Evolutionary conservation across 2,888 invertebrate species (phyloP), one percentile per base, ranked within the genome.

Genomic region (Micoletzkya japonica): DNA sequence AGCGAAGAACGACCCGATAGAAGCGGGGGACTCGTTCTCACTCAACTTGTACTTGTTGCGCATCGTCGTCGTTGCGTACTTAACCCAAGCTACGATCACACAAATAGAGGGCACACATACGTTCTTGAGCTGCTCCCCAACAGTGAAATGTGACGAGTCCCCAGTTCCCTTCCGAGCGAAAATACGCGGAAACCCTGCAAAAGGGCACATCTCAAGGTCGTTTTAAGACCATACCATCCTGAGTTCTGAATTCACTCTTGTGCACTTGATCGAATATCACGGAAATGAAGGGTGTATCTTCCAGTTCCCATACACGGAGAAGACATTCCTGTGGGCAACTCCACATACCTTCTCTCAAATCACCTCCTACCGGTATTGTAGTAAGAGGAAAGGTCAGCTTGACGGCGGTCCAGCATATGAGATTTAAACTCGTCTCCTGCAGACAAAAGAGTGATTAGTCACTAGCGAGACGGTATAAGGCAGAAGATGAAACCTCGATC

Each of bases 241-340:
- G 50, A 20, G 50, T n/a, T 7, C 63, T 44, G 34, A 63, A 63
- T n/a, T 63, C 63, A 32, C 63, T 36, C 24, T 50, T 37, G 24
- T 63, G 63, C 17, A 63, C 34, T 10, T 63, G 49, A 26, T 63
- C 63, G 32, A 63, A 30, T 34, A 36, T 32, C 34, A 63, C 32
- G 20, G 50, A 32, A n/a, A 63, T 63, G 4, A 50, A 32, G 0
- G 63, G 63, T n/a, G 63, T 63, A 20, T 63, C 63, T 17, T 39
- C 50, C 24, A 63, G 63, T 17, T 63, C 50, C 63, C 63, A 63
- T n/a, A 63, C 20, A 26, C 32, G 24, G 20, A 63, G 63, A 0
- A 63, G n/a, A 50, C 50, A 50, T 3, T 63, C 63, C 63, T 63
- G 44, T 4, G 34, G 14, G 17, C 10, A 39, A 39, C 39, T 39